Evolutionary conservation across 2,888 invertebrate species (phyloP).

Genomic region (Pandemis cinnamomeana): DNA sequence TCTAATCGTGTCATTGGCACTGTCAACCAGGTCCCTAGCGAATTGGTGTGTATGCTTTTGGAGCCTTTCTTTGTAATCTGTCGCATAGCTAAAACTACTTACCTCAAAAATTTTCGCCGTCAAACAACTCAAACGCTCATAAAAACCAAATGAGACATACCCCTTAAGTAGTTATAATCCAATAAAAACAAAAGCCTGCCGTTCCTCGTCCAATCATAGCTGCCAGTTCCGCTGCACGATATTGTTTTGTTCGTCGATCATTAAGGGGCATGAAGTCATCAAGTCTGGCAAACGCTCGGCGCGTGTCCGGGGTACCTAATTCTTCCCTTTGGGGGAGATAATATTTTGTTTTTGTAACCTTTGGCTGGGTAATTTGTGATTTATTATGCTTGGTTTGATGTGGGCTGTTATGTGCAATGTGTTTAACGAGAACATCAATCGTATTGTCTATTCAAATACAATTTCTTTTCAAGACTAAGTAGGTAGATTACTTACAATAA

Average conservation of each 20-base stretch:
- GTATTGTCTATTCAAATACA: background rate
- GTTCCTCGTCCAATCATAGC: slow-evolving; percentile 38
- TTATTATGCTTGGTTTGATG: slow-evolving; percentile 28
- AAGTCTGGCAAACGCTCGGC: slow-evolving; percentile 55
- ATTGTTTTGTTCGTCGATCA: slow-evolving; percentile 58
- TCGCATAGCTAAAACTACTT: background rate
- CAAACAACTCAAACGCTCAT: slow-evolving; percentile 16
- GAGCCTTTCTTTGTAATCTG: too few relatives aligned
- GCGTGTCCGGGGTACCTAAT: slow-evolving; percentile 58
- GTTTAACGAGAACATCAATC: background rate
- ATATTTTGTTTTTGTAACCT: slow-evolving; percentile 39
- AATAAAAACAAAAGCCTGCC: slow-evolving; percentile 41
- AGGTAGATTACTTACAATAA: too few relatives aligned
- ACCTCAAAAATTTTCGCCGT: background rate
- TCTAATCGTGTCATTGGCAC: too few relatives aligned
- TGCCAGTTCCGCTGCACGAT: slow-evolving; percentile 39
- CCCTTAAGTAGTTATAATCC: slow-evolving; percentile 43
- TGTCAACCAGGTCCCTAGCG: too few relatives aligned
- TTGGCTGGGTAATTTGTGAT: slow-evolving; percentile 39
- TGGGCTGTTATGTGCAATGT: slow-evolving; percentile 9
- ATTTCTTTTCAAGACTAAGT: too few relatives aligned
- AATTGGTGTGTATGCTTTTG: too few relatives aligned
- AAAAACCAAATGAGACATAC: slow-evolving; percentile 18
- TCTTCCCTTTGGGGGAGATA: slow-evolving; percentile 47
- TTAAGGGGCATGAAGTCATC: slow-evolving; percentile 62